Evolutionary conservation across 2,797 vertebrate genomes (phyloP).

Genomic region (Dryobates pubescens): DNA sequence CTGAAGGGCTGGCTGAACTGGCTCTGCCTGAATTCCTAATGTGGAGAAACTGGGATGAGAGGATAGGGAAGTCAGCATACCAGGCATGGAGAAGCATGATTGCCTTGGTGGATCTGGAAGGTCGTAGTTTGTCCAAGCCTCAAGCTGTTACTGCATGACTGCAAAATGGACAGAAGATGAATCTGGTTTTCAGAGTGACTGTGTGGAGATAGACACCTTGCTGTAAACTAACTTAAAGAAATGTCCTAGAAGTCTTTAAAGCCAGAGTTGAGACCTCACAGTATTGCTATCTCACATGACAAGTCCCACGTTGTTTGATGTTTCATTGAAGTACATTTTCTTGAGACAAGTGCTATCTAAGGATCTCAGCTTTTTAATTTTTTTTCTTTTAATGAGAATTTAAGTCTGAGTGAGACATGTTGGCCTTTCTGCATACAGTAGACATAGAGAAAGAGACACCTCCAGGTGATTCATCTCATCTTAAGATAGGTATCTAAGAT

Average conservation of each 20-base stretch:
- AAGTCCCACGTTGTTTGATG: background rate
- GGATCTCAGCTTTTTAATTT: background rate
- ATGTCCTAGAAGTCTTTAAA: constrained; percentile 1
- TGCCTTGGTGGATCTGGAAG: constrained; percentile 1
- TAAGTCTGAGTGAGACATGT: background rate
- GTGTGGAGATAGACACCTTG: background rate
- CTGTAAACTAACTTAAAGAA: background rate
- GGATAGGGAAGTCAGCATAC: background rate
- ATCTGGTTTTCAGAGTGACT: background rate
- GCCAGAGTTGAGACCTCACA: background rate
- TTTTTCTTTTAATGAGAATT: background rate
- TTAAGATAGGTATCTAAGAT: constrained; percentile 41
- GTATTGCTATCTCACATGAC: background rate
- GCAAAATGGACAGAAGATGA: background rate
- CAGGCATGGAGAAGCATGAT: background rate
- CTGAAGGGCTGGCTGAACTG: constrained; percentile 24
- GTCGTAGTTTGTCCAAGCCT: constrained; percentile 26
- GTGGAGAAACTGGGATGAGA: background rate
- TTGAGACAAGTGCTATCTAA: background rate
- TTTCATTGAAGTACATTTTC: constrained; percentile 6
- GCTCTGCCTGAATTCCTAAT: constrained; percentile 12
- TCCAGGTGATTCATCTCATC: constrained; percentile 36
- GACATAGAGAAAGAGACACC: constrained; percentile 17
- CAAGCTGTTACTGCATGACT: background rate
- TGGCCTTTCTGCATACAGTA: background rate